phyloP scores from a whole-genome alignment of 2,888 invertebrate genomes.

The Eupithecia subfuscata region DNA sequence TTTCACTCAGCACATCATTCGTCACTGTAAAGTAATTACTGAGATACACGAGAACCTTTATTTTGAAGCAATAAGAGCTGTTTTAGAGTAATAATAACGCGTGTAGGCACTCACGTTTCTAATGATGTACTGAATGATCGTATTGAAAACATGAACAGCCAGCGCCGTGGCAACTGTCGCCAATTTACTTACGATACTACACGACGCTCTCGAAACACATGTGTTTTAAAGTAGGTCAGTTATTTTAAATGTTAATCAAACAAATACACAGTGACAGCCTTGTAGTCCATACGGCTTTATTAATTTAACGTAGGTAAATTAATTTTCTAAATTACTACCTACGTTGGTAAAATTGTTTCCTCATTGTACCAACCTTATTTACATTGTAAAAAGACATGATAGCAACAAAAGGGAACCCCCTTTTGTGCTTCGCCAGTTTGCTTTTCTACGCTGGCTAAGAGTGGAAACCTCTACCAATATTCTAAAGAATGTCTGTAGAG shows the following conservation, averaged over 20 bases:
- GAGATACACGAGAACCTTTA: constrained; percentile 49
- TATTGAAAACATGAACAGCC: constrained; percentile 63
- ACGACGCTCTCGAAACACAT: constrained; percentile 44
- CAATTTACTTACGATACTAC: constrained; percentile 41
- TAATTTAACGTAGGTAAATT: background rate
- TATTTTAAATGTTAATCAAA: constrained; percentile 39
- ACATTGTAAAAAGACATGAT: background rate
- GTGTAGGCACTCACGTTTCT: constrained; percentile 68
- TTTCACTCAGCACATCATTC: constrained; percentile 75
- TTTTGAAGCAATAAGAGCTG: constrained; percentile 45
- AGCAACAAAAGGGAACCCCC: background rate
- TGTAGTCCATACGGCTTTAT: constrained; percentile 1
- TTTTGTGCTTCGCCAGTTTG: background rate
- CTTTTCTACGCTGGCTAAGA: background rate
- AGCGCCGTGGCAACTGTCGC: constrained; percentile 68
- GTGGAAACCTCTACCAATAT: background rate
- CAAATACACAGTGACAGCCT: constrained; percentile 31
- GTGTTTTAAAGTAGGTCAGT: constrained; percentile 53
- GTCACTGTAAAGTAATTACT: constrained; percentile 74
- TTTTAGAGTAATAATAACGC: constrained; percentile 60
- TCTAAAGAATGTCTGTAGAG: background rate
- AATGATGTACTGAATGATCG: constrained; percentile 59
- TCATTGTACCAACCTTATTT: background rate
- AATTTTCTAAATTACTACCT: background rate
- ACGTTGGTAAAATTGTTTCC: background rate